phyloP scores from a whole-genome alignment of 2,797 vertebrate species.

The Xenopus petersii region DNA sequence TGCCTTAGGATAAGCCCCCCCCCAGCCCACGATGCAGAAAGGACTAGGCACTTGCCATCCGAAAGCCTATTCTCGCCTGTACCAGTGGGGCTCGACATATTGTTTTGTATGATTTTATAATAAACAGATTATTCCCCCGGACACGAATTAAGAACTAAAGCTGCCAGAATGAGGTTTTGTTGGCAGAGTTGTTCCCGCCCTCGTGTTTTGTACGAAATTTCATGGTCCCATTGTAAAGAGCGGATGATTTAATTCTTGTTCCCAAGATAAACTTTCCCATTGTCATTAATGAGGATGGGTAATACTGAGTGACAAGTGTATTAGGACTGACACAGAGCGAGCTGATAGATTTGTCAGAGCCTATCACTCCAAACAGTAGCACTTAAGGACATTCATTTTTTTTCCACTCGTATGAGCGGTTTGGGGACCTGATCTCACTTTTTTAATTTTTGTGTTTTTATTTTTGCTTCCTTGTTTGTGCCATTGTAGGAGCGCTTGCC shows the following conservation, averaged over 20 bases:
- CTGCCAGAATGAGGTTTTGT: constrained; percentile 82
- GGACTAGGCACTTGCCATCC: no score
- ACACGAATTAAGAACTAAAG: constrained; percentile 81
- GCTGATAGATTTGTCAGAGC: constrained; percentile 87
- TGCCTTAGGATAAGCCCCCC: no score
- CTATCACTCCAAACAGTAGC: constrained; percentile 80
- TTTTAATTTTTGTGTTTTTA: no score
- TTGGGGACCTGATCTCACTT: no score
- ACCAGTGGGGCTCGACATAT: constrained; percentile 58
- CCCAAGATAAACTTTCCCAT: constrained; percentile 97
- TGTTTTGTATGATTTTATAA: constrained; percentile 76
- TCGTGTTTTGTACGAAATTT: constrained; percentile 79
- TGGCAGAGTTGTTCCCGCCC: constrained; percentile 77
- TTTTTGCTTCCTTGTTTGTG: no score
- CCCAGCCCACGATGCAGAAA: no score
- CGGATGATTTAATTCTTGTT: constrained; percentile 88
- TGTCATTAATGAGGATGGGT: constrained; percentile 93
- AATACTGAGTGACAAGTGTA: constrained; percentile 93
- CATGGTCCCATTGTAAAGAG: constrained; percentile 76
- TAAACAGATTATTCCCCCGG: constrained; percentile 84
- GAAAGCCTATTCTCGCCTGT: no score
- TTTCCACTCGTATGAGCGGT: constrained; percentile 39
- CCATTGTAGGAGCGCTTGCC: no score
- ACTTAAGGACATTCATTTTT: constrained; percentile 72
- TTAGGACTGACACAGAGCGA: constrained; percentile 84